Evolutionary conservation across 2,888 invertebrate species (phyloP).

Genomic region (Heliconius cydno): DNA sequence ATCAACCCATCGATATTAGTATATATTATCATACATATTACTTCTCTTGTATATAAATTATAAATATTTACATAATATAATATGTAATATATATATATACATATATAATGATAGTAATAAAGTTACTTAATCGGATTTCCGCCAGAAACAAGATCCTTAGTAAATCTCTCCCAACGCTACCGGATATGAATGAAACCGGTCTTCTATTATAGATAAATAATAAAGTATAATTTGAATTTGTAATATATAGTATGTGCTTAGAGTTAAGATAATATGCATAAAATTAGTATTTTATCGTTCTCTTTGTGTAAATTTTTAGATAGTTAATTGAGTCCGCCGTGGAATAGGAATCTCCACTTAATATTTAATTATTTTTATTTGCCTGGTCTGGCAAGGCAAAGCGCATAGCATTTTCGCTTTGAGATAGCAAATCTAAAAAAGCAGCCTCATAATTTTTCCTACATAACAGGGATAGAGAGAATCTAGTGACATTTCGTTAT

Average conservation of each 20-base stretch:
- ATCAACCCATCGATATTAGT: neutral
- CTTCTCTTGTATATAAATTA: neutral
- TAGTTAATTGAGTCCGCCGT: neutral
- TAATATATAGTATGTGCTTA: neutral
- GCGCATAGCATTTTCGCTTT: no score
- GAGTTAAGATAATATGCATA: neutral
- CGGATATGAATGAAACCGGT: conserved; percentile 17
- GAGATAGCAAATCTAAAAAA: no score
- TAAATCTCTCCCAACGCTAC: conserved; percentile 14
- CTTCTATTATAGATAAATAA: neutral
- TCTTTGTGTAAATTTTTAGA: neutral
- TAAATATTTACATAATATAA: neutral
- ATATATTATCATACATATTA: neutral
- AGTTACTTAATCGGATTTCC: conserved; percentile 25
- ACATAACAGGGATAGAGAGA: no score
- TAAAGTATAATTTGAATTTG: neutral
- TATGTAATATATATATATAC: no score
- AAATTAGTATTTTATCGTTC: neutral
- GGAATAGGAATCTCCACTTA: neutral
- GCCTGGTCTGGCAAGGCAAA: no score
- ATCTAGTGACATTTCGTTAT: no score
- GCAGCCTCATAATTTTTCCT: no score
- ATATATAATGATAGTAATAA: neutral
- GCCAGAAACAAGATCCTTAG: conserved; percentile 21
- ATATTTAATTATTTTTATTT: no score